A percentile compares a stretch with the other conserved stretches of the same genome.
Evolutionary conservation across 2,797 vertebrate species (phyloP).

Genomic region (Calcarius lapponicus): DNA sequence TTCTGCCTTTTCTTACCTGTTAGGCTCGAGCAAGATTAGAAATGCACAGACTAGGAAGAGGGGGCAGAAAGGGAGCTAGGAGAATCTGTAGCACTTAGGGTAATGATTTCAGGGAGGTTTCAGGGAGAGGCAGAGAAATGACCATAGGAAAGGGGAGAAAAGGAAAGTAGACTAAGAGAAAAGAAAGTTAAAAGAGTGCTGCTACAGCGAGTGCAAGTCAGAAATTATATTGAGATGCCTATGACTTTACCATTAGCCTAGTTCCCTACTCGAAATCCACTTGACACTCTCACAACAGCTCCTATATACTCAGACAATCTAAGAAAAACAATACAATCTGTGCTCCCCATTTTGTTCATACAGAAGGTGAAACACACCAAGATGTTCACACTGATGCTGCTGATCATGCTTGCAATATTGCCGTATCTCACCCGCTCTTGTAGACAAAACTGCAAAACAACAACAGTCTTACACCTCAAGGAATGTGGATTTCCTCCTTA

Average conservation of each 20-base stretch:
- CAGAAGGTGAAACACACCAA: background rate
- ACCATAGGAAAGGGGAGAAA: background rate
- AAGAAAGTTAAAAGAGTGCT: background rate
- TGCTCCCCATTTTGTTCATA: background rate
- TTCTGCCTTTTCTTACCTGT: background rate
- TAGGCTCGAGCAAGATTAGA: background rate
- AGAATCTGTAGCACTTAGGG: background rate
- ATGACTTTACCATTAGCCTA: background rate
- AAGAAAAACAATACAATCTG: background rate
- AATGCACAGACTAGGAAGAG: background rate
- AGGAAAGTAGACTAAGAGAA: background rate
- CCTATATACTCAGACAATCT: background rate
- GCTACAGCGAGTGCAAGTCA: background rate
- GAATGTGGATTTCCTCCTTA: background rate
- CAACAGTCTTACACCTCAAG: background rate
- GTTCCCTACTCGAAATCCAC: background rate
- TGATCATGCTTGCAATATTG: background rate
- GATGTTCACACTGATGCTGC: background rate
- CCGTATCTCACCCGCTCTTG: background rate
- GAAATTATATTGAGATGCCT: background rate
- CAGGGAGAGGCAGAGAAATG: background rate
- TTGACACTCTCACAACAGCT: background rate
- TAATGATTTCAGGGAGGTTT: background rate
- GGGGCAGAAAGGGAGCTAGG: background rate
- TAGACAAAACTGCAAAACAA: background rate